Base-by-base conservation (phyloP, 1,140 invertebrate species). In the Drosophila nasuta region DNA sequence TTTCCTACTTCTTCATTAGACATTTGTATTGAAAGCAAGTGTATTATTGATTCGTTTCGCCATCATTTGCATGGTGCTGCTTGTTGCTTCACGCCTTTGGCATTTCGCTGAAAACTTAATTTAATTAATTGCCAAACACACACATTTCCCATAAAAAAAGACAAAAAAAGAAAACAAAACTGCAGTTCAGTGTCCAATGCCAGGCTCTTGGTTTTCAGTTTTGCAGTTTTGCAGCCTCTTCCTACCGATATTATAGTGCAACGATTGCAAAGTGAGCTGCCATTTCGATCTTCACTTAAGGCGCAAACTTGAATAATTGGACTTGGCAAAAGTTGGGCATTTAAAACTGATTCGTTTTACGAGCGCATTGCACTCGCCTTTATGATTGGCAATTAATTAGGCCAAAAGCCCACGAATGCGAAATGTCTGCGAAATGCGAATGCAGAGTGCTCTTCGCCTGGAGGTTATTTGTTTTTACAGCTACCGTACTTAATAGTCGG, bases 341-440 rank as follows among this genome's bases (percentile, higher is more conserved):
- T 87, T 88, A 88, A 88, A 87, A 72, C 72, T 87, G 82, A 87
- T 87, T 82, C 79, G 72, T 71, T 87, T 87, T 88, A 88, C 60
- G 73, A 76, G 74, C 74, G 8, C 74, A 76, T 72, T 72, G 74
- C 69, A 76, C 69, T 72, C 70, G 83, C 70, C 80, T 87, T 87
- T 87, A 87, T 88, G 83, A 87, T 88, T 87, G 83, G 83, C 83
- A 87, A 87, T 87, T 87, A 87, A 87, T 87, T 87, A 87, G 83
- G 79, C 83, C 77, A 82, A 86, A 86, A 86, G 82, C 75, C 78
- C 75, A 81, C 75, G 81, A 25, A 38, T 38, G 8, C 35, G 20
- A 25, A 54, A 5, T n/a, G n/a, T n/a, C n/a, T 72, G 5, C 33
- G 11, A 4, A 63, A 25, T 20, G 20, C 13, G 33, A 51, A 41